phyloP scores from a whole-genome alignment of 2,888 invertebrate genomes.

The Campoplex capitator region DNA sequence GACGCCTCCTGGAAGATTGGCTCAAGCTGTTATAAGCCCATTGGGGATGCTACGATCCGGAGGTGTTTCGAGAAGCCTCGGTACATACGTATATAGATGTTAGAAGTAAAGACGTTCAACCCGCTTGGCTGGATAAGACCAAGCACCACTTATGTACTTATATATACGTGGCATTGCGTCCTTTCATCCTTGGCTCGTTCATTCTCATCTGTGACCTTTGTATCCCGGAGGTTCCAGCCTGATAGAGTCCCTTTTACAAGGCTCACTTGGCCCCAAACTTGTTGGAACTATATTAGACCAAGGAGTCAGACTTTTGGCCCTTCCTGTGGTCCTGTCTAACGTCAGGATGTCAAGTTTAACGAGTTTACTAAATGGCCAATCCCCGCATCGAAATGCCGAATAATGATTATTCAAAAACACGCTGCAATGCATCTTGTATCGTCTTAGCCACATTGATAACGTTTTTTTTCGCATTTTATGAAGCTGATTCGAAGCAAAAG shows the following conservation, averaged over 20 bases:
- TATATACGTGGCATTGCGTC: conserved; percentile 48
- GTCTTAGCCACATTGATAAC: not conserved
- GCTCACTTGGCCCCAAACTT: conserved; percentile 55
- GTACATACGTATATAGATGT: conserved; percentile 60
- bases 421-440: not conserved
- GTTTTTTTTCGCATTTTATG: not conserved
- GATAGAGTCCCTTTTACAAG: conserved; percentile 41
- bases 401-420: not conserved
- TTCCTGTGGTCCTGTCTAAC: conserved; percentile 13
- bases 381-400: not conserved
- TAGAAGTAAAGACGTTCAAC: conserved; percentile 50
- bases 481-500: not conserved
- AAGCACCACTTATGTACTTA: conserved; percentile 70
- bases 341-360: conserved; percentile 15
- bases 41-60: conserved; percentile 75
- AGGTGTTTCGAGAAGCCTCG: conserved; percentile 77
- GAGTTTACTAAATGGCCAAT: conserved; percentile 22
- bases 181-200: conserved; percentile 21
- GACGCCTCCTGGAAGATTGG: conserved; percentile 82
- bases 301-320: conserved; percentile 5
- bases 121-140: conserved; percentile 60
- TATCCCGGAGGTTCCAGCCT: conserved; percentile 17
- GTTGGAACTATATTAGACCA: conserved; percentile 46
- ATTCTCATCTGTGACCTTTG: conserved; percentile 21
- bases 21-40: conserved; percentile 78